A percentile compares a stretch with the other conserved stretches of the same genome.
Evolutionary conservation across 1,140 invertebrate genomes (phyloP).

Genomic region (Neoseiulus cucumeris): DNA sequence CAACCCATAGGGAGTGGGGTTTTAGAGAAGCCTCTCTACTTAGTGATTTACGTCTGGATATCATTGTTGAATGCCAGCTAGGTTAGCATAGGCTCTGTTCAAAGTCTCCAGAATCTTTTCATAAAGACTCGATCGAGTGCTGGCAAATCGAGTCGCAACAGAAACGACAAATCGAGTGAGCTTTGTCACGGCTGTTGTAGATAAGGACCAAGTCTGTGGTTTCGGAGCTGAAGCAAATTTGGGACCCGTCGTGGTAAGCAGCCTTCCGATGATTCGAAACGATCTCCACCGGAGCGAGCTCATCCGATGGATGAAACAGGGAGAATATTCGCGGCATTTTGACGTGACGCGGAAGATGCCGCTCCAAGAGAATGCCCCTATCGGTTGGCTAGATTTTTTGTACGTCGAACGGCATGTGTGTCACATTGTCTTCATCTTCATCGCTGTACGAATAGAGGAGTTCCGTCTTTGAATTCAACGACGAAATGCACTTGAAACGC

Average conservation of each 20-base stretch:
- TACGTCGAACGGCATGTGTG: slow-evolving; percentile 24
- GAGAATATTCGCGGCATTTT: slow-evolving; percentile 46
- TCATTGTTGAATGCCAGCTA: no score
- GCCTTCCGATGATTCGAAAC: background rate
- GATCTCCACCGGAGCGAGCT: slow-evolving; percentile 48
- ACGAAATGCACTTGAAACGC: background rate
- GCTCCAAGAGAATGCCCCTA: slow-evolving; percentile 51
- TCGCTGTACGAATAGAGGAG: background rate
- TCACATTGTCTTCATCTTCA: background rate
- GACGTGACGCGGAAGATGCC: slow-evolving; percentile 13
- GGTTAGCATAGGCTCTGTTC: no score
- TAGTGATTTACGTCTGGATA: no score
- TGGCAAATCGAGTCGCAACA: no score
- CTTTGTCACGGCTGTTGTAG: background rate
- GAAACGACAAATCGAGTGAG: background rate
- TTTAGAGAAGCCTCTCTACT: no score
- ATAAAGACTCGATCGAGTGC: no score
- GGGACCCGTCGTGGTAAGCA: background rate
- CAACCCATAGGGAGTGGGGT: no score
- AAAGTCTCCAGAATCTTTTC: no score
- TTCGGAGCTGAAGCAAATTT: background rate
- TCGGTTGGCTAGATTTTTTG: slow-evolving; percentile 47
- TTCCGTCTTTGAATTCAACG: background rate
- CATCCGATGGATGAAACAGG: slow-evolving; percentile 61
- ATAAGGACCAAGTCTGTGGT: background rate